Evolutionary conservation across 2,888 invertebrate species (phyloP).

Genomic region (Pimpla rufipes): DNA sequence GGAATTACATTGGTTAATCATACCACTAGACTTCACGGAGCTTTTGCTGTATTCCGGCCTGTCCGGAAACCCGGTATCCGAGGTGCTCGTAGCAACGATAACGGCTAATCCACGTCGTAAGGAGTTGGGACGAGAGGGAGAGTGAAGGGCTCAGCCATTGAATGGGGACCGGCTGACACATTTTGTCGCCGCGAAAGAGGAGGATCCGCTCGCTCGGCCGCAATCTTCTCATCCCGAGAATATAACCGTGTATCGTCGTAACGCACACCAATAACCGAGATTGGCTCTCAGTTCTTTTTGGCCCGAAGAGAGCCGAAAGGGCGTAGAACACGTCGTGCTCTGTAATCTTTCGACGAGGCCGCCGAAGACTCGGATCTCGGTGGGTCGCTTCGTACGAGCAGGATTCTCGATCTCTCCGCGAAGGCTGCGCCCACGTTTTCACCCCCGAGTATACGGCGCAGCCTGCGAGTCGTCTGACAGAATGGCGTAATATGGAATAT

Average conservation of each 20-base stretch:
- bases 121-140: conserved; percentile 25
- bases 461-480: conserved; percentile 10
- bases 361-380: conserved; percentile 15
- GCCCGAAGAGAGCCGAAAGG: conserved; percentile 33
- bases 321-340: conserved; percentile 26
- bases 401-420: conserved; percentile 39
- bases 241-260: conserved; percentile 74
- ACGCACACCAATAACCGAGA: conserved; percentile 79
- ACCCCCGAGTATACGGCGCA: conserved; percentile 8
- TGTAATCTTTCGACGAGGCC: conserved; percentile 73
- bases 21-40: background rate
- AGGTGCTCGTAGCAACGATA: conserved; percentile 28
- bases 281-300: conserved; percentile 78
- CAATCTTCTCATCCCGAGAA: conserved; percentile 56
- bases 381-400: conserved; percentile 28
- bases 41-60: background rate
- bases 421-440: conserved; percentile 24
- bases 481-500: conserved; percentile 17
- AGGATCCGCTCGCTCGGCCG: background rate
- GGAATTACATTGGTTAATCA: background rate
- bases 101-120: conserved; percentile 55
- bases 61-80: conserved; percentile 30
- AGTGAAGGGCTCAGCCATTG: conserved; percentile 20
- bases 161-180: conserved; percentile 43
- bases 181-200: conserved; percentile 32